Evolutionary conservation across 2,888 invertebrate species (phyloP).

Genomic region (Pteria penguin): DNA sequence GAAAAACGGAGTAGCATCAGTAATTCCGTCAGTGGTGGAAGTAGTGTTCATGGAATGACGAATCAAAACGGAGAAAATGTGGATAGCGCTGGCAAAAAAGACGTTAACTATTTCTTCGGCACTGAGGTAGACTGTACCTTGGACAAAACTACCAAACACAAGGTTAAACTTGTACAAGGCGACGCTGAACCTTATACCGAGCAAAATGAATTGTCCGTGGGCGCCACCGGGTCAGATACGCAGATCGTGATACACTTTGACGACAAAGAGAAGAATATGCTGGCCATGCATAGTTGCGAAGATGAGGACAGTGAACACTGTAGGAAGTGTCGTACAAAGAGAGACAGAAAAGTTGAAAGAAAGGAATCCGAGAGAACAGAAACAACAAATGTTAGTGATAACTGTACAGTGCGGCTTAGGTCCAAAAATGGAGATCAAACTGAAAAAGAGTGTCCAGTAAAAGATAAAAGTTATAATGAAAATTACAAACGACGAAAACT

Average conservation of each 20-base stretch:
- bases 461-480: conserved; percentile 2
- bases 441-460: background rate
- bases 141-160: background rate
- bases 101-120: background rate
- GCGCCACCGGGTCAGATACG: conserved; percentile 23
- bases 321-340: background rate
- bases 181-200: background rate
- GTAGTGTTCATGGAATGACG: conserved; percentile 56
- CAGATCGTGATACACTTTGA: conserved; percentile 43
- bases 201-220: conserved; percentile 27
- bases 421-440: background rate
- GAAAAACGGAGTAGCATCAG: conserved; percentile 61
- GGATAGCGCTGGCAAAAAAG: background rate
- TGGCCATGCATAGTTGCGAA: background rate
- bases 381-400: background rate
- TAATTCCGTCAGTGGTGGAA: conserved; percentile 56
- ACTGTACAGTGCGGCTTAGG: background rate
- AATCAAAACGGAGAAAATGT: conserved; percentile 28
- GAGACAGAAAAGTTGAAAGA: background rate
- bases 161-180: background rate
- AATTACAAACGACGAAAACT: conserved; percentile 20
- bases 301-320: background rate
- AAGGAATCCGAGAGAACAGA: background rate
- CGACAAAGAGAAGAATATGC: background rate
- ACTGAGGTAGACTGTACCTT: background rate